Base-by-base conservation (phyloP, 1,140 invertebrate genomes). In the Lasioglossum albipes region DNA sequence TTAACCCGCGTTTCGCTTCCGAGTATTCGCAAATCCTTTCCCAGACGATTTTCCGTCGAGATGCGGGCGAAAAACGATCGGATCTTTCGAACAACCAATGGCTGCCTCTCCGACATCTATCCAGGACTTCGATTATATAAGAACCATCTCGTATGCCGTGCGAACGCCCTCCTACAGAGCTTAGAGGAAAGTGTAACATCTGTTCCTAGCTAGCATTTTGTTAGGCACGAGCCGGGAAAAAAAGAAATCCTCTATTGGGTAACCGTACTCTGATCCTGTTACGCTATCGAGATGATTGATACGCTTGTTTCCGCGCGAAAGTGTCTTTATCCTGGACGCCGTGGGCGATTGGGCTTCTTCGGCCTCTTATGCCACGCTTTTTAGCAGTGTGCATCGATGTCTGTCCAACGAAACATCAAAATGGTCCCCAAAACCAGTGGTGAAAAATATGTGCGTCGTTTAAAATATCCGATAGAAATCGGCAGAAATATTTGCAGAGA, bases 1-100 rank as follows among this genome's bases (percentile, higher is more conserved):
- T 82, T 66, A 86, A 83, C 79, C 59, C n/a, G 42, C 69, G 54
- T 72, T 76, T 66, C 64, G 65, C 73, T 71, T 78, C 65, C 61
- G 41, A 36, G 59, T 49, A 69, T 12, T 18, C 27, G 16, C 54
- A 7, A 27, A 2, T 41, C 7, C 36, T 73, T 67, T 79, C 52
- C 9, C 70, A 49, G 7, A 7, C 6, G 31, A 10, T 49, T 81
- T 81, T 75, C 79, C 72, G 45, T 54, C n/a, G 45, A 49, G 70
- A 49, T 18, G 16, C 49, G 69, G 27, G 49, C 36, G 49, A 27
- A 42, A 57, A 75, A 79, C 41, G 49, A 54, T 13, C 27, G 22
- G 27, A 68, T 68, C 66, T 49, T 27, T n/a, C n/a, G 20, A 2
- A 13, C 36, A 20, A 20, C n/a, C 7, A 7, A 59, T n/a, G 6